Evolutionary conservation across 2,797 vertebrate genomes (phyloP).

Genomic region (Varecia variegata): DNA sequence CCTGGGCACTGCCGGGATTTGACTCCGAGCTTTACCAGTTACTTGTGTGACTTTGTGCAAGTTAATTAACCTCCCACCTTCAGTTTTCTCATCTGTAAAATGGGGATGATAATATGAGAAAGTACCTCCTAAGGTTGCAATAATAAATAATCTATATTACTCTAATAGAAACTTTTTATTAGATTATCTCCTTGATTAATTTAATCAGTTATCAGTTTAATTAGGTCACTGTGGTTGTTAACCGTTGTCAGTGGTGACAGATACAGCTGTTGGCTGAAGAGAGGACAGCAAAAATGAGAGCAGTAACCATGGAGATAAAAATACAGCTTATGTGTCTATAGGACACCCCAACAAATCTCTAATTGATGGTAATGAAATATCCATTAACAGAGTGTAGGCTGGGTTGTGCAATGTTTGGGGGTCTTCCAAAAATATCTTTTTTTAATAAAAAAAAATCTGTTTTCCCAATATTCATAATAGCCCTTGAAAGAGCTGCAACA

Average conservation of each 20-base stretch:
- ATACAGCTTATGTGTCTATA: background rate
- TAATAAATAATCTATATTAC: background rate
- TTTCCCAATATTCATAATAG: background rate
- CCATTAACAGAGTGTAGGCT: background rate
- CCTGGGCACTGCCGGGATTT: background rate
- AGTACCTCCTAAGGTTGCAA: too few relatives aligned
- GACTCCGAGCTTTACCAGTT: background rate
- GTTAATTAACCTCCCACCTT: background rate
- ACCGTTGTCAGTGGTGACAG: accelerated
- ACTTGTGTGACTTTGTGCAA: background rate
- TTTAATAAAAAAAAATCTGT: background rate
- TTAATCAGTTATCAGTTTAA: background rate
- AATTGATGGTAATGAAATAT: background rate
- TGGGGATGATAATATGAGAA: background rate
- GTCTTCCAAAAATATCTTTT: background rate
- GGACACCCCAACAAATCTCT: background rate
- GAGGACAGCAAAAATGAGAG: background rate
- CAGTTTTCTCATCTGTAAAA: background rate
- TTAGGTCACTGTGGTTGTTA: background rate
- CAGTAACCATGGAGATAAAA: background rate
- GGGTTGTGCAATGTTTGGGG: background rate
- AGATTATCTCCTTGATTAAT: background rate
- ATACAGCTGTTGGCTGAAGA: background rate
- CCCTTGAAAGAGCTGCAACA: background rate
- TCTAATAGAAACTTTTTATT: background rate